A percentile compares a stretch with the other conserved stretches of the same genome.
phyloP scores from a whole-genome alignment of 1,140 invertebrate species.

The Mactra quadrangularis region DNA sequence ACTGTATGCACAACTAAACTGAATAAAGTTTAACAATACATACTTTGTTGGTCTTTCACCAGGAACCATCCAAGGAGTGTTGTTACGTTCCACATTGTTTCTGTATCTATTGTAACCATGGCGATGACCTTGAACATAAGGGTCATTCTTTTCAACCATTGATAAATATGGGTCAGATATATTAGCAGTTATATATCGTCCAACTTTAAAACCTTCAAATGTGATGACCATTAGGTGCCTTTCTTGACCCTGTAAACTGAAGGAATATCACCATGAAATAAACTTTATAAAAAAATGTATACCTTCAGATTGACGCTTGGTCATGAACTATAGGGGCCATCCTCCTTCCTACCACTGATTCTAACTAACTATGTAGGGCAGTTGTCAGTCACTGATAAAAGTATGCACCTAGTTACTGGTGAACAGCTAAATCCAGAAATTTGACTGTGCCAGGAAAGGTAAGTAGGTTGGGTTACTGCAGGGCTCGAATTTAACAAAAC shows the following conservation, averaged over 20 bases:
- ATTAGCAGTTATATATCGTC: conserved; percentile 40
- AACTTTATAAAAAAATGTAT: neutral
- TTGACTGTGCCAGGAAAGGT: too few species aligned
- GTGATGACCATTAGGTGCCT: conserved; percentile 43
- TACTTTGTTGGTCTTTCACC: conserved; percentile 48
- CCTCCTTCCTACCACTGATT: too few species aligned
- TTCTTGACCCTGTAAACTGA: conserved; percentile 42
- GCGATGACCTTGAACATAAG: conserved; percentile 15
- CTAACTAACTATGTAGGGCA: too few species aligned
- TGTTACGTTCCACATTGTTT: conserved; percentile 13
- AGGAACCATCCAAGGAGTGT: conserved; percentile 42
- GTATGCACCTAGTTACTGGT: too few species aligned
- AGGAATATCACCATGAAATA: too few species aligned
- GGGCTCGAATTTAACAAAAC: too few species aligned
- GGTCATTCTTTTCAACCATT: neutral
- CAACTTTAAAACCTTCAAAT: conserved; percentile 56
- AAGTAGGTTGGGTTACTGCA: too few species aligned
- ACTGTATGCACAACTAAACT: too few species aligned
- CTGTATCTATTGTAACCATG: conserved; percentile 45
- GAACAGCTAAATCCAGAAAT: too few species aligned
- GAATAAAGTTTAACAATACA: too few species aligned
- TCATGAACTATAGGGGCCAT: too few species aligned
- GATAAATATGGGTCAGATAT: conserved; percentile 18
- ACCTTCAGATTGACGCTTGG: neutral
- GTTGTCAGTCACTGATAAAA: too few species aligned